These are phyloP conservation scores for Sciurus carolinensis DNA, from an alignment of 2,797 vertebrate genomes.

Conservation along the genomic window DNA sequence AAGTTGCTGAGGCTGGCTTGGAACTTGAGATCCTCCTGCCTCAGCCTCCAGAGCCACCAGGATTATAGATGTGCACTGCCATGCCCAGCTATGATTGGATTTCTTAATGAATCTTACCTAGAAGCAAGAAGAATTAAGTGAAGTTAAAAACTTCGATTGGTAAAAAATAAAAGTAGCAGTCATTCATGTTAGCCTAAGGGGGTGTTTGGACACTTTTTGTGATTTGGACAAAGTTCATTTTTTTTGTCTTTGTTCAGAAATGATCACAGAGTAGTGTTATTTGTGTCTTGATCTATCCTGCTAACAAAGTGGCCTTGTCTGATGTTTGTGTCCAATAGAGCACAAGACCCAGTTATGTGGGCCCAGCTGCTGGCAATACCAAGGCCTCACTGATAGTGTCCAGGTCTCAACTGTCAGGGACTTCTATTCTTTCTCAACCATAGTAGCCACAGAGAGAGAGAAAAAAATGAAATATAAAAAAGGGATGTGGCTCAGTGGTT, in stretches of 20 bases:
- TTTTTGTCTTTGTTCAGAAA: background rate
- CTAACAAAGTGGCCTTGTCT: background rate
- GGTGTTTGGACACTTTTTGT: background rate
- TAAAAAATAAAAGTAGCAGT: background rate
- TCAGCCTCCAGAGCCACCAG: no score
- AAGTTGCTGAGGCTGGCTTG: no score
- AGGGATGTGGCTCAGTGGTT: no score
- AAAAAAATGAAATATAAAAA: background rate
- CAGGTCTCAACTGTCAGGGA: background rate
- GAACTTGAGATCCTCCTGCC: no score
- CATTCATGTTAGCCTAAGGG: no score
- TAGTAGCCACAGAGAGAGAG: background rate
- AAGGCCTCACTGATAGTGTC: background rate
- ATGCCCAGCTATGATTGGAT: no score
- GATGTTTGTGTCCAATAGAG: background rate
- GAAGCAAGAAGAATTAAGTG: background rate
- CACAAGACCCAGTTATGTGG: no score
- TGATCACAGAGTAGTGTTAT: background rate
- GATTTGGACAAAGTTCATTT: background rate
- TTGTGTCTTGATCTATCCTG: background rate
- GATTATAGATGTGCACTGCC: no score
- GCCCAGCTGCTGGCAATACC: background rate
- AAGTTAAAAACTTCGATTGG: background rate
- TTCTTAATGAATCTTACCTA: background rate
- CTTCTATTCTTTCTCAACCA: background rate